Evolutionary conservation across 2,888 invertebrate genomes (phyloP).

Genomic region (Eupelmus urozonus): DNA sequence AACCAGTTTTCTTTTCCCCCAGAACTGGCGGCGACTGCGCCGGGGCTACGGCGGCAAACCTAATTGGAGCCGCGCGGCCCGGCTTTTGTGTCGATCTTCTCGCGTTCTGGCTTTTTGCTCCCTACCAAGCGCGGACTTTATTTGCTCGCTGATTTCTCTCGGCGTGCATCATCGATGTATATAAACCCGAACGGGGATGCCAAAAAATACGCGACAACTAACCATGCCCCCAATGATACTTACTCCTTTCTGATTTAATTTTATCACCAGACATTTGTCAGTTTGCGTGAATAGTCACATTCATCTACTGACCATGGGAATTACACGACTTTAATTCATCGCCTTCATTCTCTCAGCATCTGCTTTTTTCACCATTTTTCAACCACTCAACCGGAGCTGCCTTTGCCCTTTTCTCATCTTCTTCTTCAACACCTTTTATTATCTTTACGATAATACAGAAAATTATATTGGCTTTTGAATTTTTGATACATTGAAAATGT

Average conservation of each 20-base stretch:
- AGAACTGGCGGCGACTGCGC: no score
- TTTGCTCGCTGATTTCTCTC: neutral
- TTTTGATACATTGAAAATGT: no score
- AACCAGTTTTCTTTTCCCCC: constrained; percentile 48
- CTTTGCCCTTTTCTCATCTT: no score
- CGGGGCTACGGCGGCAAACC: constrained; percentile 38
- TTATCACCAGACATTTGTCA: constrained; percentile 47
- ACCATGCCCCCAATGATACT: neutral
- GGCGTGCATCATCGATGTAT: constrained; percentile 9
- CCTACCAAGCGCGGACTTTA: neutral
- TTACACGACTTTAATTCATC: constrained; percentile 32
- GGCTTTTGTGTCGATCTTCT: constrained; percentile 53
- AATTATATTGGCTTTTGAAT: no score
- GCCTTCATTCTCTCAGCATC: neutral
- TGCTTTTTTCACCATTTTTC: neutral
- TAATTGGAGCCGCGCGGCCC: constrained; percentile 52
- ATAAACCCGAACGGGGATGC: neutral
- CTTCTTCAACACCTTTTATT: no score
- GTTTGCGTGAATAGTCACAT: constrained; percentile 39
- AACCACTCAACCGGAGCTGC: no score
- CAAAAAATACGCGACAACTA: constrained; percentile 20
- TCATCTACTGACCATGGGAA: constrained; percentile 18
- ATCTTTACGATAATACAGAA: no score
- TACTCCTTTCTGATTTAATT: constrained; percentile 35
- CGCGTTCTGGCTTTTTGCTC: constrained; percentile 40